A percentile compares a stretch with the other conserved stretches of the same genome.
Conservation (phyloP, 53 echinoderm and acorn worm species). For the Echinometra lucunter region DNA sequence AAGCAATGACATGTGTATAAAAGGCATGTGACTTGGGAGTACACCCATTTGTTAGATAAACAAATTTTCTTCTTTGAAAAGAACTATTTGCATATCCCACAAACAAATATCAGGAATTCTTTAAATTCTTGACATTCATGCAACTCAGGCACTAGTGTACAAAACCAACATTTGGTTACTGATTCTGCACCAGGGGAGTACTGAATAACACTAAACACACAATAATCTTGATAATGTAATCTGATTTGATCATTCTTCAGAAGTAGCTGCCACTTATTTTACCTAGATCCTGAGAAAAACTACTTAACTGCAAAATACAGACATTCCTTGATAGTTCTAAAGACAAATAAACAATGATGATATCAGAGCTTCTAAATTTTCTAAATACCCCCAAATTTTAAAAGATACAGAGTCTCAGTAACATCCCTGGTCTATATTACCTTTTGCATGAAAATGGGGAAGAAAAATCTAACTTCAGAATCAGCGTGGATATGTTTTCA, state of each 20-base stretch:
- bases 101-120: background rate
- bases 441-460: too few relatives aligned
- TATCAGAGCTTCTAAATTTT: background rate
- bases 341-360: background rate
- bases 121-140: conserved; percentile 30
- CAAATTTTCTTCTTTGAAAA: background rate
- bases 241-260: background rate
- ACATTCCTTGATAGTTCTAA: background rate
- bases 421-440: background rate
- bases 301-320: background rate
- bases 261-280: background rate
- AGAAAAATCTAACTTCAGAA: too few relatives aligned
- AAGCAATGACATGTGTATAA: too few relatives aligned
- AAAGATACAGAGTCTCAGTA: too few relatives aligned
- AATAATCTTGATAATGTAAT: background rate
- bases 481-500: too few relatives aligned
- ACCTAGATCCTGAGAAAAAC: background rate
- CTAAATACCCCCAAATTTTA: background rate
- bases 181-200: background rate
- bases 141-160: background rate
- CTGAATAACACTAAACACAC: background rate
- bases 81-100: conserved; percentile 42
- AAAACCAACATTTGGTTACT: conserved; percentile 18
- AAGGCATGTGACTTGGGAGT: background rate
- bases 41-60: background rate